Base-by-base conservation (phyloP, 2,797 vertebrate species). In the Aphelocoma californica region DNA sequence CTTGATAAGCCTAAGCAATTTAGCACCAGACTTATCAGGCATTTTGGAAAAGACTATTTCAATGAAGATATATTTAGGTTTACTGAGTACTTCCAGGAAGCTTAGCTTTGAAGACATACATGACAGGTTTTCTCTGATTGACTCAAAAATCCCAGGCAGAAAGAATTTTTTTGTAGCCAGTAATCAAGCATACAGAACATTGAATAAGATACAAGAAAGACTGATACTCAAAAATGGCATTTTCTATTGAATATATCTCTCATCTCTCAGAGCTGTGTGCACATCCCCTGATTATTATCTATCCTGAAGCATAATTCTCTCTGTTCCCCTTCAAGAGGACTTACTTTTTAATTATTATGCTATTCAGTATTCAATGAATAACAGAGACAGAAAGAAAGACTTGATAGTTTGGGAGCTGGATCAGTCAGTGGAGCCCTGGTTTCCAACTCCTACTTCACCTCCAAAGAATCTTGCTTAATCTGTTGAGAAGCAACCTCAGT, bases 401-500 rank as follows among this genome's bases (percentile, higher is more conserved):
- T 78, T 77, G 29, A 12, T 78, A n/a, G 29, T 48, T 36, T 84
- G 17, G 31, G 14, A 40, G 29, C 16, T 75, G 38, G 24, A 84
- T 73, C 16, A 72, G 32, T 51, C 25, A 34, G 28, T 66, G 36
- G 21, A 90, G 28, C 8, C 10, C 15, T 81, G 16, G 2, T 66
- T 92, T 94, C 77, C 36, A 81, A 3, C 15, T 75, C 47, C 70
- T 86, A 40, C 29, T 86, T 95, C 82, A 83, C n/a, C 57, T 77
- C 73, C 16, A 72, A 92, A 88, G 84, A 88, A 79, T 92, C 40
- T 15, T 9, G 16, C 32, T 72, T 77, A 71, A 78, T 89, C 75
- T 81, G 24, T 48, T 92, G 90, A 93, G 91, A 81, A 88, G n/a
- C 32, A 95, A 18, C 86, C 45, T 87, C 82, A 79, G 64, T 38